Evolutionary conservation across 2,113 vertebrate genomes (phyloP).

Genomic region (Daphoenositta chrysoptera): DNA sequence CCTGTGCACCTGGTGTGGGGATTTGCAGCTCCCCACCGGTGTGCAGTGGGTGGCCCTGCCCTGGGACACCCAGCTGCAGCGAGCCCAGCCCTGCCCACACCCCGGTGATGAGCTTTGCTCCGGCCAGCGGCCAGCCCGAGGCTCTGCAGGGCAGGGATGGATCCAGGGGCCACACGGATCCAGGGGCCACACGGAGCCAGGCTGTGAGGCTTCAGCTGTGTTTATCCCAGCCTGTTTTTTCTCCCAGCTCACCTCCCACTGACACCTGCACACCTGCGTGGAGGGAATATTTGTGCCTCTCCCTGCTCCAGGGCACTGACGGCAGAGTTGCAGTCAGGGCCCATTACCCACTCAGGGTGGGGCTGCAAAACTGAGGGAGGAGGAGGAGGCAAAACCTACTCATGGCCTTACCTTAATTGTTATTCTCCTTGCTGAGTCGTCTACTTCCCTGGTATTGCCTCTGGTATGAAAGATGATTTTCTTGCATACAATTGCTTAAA

Average conservation of each 20-base stretch:
- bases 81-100: neutral
- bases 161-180: neutral
- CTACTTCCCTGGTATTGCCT: neutral
- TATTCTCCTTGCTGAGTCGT: neutral
- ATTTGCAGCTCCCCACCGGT: fast-evolving
- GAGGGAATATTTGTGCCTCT: neutral
- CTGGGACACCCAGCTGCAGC: neutral
- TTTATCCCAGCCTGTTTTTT: neutral
- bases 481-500: neutral
- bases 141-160: fast-evolving
- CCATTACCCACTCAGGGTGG: neutral
- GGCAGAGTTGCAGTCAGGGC: neutral
- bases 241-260: neutral
- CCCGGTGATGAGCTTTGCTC: fast-evolving
- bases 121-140: fast-evolving
- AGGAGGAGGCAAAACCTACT: neutral
- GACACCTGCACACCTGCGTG: neutral
- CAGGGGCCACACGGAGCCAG: neutral
- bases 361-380: neutral
- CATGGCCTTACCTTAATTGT: neutral
- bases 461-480: neutral
- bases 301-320: neutral
- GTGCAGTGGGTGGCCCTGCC: neutral
- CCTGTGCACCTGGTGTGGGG: too few relatives aligned
- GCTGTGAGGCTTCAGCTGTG: neutral